Evolutionary conservation across 92 coral and sea anemone species (phyloP), one percentile per base, ranked within the genome.

Genomic region (Palythoa heliodiscus): DNA sequence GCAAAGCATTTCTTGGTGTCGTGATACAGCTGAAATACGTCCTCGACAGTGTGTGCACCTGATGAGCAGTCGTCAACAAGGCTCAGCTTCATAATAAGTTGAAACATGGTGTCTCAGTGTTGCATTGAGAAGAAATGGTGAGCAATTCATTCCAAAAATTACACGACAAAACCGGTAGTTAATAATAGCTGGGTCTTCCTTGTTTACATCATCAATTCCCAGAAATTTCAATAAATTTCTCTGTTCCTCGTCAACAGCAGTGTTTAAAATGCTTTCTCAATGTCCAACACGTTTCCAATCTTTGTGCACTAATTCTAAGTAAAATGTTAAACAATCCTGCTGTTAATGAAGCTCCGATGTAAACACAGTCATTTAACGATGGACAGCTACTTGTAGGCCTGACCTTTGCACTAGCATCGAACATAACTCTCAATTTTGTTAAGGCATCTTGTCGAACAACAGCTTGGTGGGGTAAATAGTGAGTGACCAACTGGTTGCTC

Each of bases 91-190:
- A 71, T 77, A 77, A 86, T 87, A 89, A 35, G 66, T 17, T 66
- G 77, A 67, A 37, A 90, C 67, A 73, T 93, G 95, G 86, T 93
- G 78, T 7, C 55, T 82, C 48, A 89, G 40, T 15, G 91, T 85
- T 17, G 90, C 89, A 70, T 91, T 88, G 53, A 88, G 89, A 4
- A 91, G 84, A 72, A 91, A 88, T 22, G 92, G 94, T 23, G 90
- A 78, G n/a, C 35, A 29, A 83, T 89, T 92, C 75, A 92, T 78
- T 12, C 92, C 92, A 64, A 92, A 92, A 40, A 87, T 75, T 4
- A 92, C 92, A 53, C 92, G 79, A 73, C 87, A 72, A 73, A 92
- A 89, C 15, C 90, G 72, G 67, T 55, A 82, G 52, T 68, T 75
- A 9, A 47, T 40, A 40, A 91, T 60, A 53, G 22, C 75, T 43